Evolutionary conservation across 37 sponge, comb jelly and placozoan species (phyloP).

Genomic region (Agelas oroides): DNA sequence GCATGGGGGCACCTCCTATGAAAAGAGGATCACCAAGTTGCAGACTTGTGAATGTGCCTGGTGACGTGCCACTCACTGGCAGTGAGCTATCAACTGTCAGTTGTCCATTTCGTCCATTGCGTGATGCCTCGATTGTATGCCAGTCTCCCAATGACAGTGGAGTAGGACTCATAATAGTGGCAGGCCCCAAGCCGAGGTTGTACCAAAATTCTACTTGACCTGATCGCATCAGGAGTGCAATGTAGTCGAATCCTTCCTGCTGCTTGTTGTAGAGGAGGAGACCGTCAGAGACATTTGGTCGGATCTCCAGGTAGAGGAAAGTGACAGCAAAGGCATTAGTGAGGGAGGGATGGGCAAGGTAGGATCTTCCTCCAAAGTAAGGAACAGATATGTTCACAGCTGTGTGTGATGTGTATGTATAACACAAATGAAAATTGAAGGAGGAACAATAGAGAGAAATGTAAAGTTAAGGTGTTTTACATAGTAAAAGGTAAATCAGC

Average conservation of each 20-base stretch:
- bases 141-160: slow-evolving; percentile 45
- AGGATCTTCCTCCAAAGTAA: slow-evolving; percentile 42
- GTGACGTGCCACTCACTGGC: slow-evolving; percentile 43
- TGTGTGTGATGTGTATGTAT: too few species aligned
- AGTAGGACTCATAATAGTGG: slow-evolving; percentile 26
- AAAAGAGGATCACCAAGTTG: slow-evolving; percentile 61
- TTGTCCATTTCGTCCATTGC: slow-evolving; percentile 48
- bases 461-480: too few species aligned
- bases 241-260: slow-evolving; percentile 49
- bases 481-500: too few species aligned
- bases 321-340: slow-evolving; percentile 49
- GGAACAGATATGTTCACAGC: slow-evolving; percentile 27
- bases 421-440: too few species aligned
- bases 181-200: slow-evolving; percentile 42
- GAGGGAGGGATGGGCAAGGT: slow-evolving; percentile 32
- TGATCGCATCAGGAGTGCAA: slow-evolving; percentile 47
- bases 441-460: too few species aligned
- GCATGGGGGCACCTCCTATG: slow-evolving; percentile 37
- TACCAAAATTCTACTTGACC: slow-evolving; percentile 57
- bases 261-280: slow-evolving; percentile 59
- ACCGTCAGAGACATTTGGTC: slow-evolving; percentile 44
- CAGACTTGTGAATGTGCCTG: slow-evolving; percentile 28
- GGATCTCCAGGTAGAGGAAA: slow-evolving; percentile 37
- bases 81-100: slow-evolving; percentile 41
- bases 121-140: slow-evolving; percentile 56